These are phyloP conservation scores for Leucoma salicis DNA, from an alignment of 2,888 invertebrate species.

Conservation along the genomic window DNA sequence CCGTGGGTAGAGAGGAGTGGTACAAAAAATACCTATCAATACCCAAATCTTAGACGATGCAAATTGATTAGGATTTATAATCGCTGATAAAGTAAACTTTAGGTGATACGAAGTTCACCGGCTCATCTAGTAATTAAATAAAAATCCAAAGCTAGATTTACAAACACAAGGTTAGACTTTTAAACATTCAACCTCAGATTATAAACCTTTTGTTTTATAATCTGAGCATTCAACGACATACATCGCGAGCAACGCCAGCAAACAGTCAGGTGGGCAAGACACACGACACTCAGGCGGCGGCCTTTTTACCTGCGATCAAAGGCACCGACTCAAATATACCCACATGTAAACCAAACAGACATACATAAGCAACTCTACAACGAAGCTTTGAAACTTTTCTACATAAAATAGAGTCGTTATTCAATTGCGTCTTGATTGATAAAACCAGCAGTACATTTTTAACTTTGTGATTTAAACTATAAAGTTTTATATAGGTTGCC, in stretches of 20 bases:
- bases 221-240: slow-evolving; percentile 33
- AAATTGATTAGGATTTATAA: too few relatives aligned
- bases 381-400: neutral
- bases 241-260: slow-evolving; percentile 36
- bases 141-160: too few relatives aligned
- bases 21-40: too few relatives aligned
- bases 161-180: slow-evolving; percentile 6
- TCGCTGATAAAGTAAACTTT: too few relatives aligned
- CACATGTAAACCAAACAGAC: slow-evolving; percentile 31
- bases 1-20: too few relatives aligned
- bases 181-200: too few relatives aligned
- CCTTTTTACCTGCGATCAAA: slow-evolving; percentile 73
- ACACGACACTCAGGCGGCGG: slow-evolving; percentile 73
- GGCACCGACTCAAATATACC: slow-evolving; percentile 67
- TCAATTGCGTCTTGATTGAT: neutral
- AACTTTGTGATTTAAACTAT: neutral
- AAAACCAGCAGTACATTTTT: neutral
- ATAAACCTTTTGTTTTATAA: too few relatives aligned
- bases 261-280: slow-evolving; percentile 77
- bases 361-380: neutral
- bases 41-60: too few relatives aligned
- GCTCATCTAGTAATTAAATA: too few relatives aligned
- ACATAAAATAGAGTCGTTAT: slow-evolving; percentile 1
- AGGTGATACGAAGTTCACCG: too few relatives aligned
- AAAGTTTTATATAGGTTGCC: neutral